Evolutionary conservation across 2,113 vertebrate species (phyloP).

Genomic region (Eolophus roseicapilla): DNA sequence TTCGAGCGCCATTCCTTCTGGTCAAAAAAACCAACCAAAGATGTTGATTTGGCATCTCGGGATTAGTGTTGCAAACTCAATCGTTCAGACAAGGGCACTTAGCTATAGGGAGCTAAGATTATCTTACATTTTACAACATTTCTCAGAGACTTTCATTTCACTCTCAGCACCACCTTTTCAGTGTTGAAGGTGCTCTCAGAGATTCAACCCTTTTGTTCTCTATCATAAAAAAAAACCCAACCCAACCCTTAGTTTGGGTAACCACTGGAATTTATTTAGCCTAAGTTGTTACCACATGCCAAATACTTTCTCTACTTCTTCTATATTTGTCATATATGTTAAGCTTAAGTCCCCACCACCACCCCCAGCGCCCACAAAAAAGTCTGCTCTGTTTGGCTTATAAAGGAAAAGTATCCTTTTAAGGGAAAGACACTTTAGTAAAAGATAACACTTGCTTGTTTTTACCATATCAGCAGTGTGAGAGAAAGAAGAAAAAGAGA

Average conservation of each 20-base stretch:
- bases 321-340: constrained; percentile 56
- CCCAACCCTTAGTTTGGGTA: background rate
- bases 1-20: background rate
- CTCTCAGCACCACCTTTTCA: background rate
- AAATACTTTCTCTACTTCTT: constrained; percentile 25
- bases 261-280: constrained; percentile 46
- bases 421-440: background rate
- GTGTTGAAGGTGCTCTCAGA: background rate
- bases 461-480: background rate
- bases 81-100: background rate
- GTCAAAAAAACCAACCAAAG: background rate
- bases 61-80: background rate
- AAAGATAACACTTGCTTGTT: background rate
- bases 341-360: background rate
- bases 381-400: constrained; percentile 17
- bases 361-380: constrained; percentile 38
- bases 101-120: background rate
- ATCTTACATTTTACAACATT: background rate
- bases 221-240: background rate
- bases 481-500: background rate
- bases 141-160: background rate
- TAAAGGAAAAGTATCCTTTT: background rate
- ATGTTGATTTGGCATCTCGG: background rate
- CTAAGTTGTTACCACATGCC: background rate
- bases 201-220: background rate